Base-by-base conservation (phyloP, 2,888 invertebrate species). In the Platynereis dumerilii region DNA sequence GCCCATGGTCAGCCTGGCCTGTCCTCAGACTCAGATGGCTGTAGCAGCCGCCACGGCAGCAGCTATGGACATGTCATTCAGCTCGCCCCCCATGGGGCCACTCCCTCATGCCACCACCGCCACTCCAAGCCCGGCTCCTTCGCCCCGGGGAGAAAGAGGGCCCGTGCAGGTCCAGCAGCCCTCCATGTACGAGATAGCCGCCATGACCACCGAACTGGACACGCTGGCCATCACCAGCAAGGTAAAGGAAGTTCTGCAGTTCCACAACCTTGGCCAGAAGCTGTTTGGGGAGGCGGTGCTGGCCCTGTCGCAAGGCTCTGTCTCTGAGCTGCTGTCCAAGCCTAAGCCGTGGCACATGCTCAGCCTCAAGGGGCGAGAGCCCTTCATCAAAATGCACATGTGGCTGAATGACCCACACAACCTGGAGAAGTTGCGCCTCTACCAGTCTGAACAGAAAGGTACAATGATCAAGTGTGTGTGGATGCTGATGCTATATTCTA, bases 311-410 rank as follows among this genome's bases (percentile, higher is more conserved):
- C 97, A 98, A 85, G 97, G 84, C 42, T 82, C 97, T 1, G 97
- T 97, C 15, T 96, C 96, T 78, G 99, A 99, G 85, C 87, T 99
- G 69, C 88, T 99, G 7, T 96, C 96, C 68, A 97, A 97, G 84
- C 98, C 98, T 2, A 98, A 98, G 80, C 97, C 97, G 0, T 98
- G 98, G 97, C 96, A 96, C 82, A 96, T 97, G 96, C 88, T 98
- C 62, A 96, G 96, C 81, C 95, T 96, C 82, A 97, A 97, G 84
- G 98, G 98, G 0, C 88, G 97, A 34, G 98, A 98, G 74, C 84
- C 84, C 29, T 85, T 84, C 76, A 80, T 84, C 72, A 82, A 83
- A 77, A 84, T 85, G 85, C 96, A 97, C 82, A 85, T 96, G 69
- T 98, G 98, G 98, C 88, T 97, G 39, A 92, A 93, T 76, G 97